Conservation (phyloP, 2,113 vertebrate genomes). For the Rhinogobius similis region DNA sequence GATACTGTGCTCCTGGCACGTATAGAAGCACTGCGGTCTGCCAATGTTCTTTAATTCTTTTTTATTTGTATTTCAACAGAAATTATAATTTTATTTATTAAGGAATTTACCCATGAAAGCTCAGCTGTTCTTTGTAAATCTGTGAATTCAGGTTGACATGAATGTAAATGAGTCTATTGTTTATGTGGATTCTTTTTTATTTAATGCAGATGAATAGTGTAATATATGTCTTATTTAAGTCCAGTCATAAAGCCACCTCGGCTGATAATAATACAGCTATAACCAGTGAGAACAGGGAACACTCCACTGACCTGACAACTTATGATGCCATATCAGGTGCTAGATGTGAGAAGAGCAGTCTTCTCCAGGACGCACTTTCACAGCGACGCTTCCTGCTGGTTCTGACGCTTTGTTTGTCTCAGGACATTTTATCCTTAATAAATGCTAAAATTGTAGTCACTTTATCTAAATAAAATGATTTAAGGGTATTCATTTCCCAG, state of each 20-base stretch:
- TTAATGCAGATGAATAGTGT: constrained; percentile 79
- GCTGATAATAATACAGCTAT: constrained; percentile 38
- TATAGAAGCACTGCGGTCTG: constrained; percentile 65
- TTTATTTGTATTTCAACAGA: constrained; percentile 65
- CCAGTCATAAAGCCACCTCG: constrained; percentile 68
- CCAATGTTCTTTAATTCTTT: constrained; percentile 62
- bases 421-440: neutral
- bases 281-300: constrained; percentile 67
- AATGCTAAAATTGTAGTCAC: too few species aligned
- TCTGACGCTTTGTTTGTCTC: neutral
- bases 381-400: neutral
- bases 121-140: constrained; percentile 67
- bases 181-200: constrained; percentile 73
- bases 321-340: constrained; percentile 66
- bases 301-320: constrained; percentile 50
- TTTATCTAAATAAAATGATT: too few species aligned
- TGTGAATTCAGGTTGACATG: constrained; percentile 86
- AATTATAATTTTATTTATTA: constrained; percentile 81
- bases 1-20: constrained; percentile 55
- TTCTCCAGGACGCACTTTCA: neutral
- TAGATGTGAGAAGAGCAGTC: constrained; percentile 25
- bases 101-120: constrained; percentile 75
- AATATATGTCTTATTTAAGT: constrained; percentile 85
- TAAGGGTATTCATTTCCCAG: neutral
- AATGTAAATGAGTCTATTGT: constrained; percentile 84